Evolutionary conservation across 2,888 invertebrate genomes (phyloP), one percentile per base, ranked within the genome.

Genomic region (Dilophus febrilis): DNA sequence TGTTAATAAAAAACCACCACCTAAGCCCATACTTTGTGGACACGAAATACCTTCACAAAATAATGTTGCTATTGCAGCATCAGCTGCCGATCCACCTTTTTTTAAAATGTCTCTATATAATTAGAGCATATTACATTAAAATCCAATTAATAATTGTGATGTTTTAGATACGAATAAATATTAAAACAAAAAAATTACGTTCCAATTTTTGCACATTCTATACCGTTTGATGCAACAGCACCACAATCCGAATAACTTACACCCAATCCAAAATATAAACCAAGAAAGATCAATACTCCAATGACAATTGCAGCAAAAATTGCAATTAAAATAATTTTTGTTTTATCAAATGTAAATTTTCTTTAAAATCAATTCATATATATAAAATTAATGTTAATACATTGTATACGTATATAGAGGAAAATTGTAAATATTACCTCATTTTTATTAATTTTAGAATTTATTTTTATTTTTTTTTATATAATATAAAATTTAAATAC

Each of bases 21-120:
- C 84, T 1, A 79, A 49, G 0, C 80, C 80, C 76, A 79, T 77
- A 55, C 82, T 82, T 53, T 84, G 83, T 71, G 79, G 76, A 47
- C 80, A 82, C 30, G 76, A 64, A 1, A 84, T 56, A 0, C 90
- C 87, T 51, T 85, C 81, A 65, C 91, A 92, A 50, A 91, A 76
- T 59, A 87, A 66, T 0, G 85, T 71, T 0, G 86, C 83, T 18
- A 92, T 68, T 0, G 85, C 74, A 0, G 87, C 79, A 55, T 92
- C 92, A 32, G 87, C 78, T 0, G 82, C 88, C 18, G 77, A 77
- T 0, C 87, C 87, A 14, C 53, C 53, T 3, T 42, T 44, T 30
- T 47, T 43, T 18, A 62, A 45, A 2, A 51, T 49, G 3, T 49
- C 44, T 3, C 56, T 22, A 22, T 22, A 6, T 22, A 4, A 22